These are phyloP conservation scores for Laterallus jamaicensis DNA, from an alignment of 2,113 vertebrate species.

Conservation along the genomic window DNA sequence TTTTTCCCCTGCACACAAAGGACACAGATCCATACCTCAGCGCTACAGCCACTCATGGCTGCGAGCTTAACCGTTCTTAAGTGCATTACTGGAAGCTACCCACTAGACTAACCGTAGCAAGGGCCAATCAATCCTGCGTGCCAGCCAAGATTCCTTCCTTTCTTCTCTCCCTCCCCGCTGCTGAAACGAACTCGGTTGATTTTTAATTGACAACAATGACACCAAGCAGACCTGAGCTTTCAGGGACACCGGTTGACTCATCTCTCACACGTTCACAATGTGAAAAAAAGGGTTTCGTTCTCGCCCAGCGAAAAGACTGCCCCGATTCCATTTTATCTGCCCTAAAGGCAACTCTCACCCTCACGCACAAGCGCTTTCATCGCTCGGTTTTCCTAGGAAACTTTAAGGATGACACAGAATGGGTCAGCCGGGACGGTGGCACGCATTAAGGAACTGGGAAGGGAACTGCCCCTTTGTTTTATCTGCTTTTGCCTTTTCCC, in stretches of 20 bases:
- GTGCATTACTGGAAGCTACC: background rate
- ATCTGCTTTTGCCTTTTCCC: constrained; percentile 61
- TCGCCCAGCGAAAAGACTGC: background rate
- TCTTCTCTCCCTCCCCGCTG: background rate
- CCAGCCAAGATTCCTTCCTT: background rate
- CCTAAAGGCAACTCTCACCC: constrained; percentile 39
- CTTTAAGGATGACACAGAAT: background rate
- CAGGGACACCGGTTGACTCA: background rate
- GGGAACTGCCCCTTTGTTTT: constrained; percentile 69
- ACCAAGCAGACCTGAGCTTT: background rate
- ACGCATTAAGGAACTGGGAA: background rate
- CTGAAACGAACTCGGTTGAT: background rate
- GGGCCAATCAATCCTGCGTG: background rate
- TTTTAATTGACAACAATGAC: background rate
- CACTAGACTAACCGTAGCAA: background rate
- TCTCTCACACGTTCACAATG: background rate
- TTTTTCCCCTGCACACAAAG: constrained; percentile 63
- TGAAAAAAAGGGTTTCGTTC: background rate
- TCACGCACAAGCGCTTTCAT: background rate
- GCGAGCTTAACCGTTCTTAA: background rate
- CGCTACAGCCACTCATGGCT: constrained; percentile 15
- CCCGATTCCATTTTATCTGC: constrained; percentile 32
- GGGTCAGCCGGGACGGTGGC: background rate
- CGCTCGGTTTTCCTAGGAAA: background rate
- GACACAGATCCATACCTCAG: constrained; percentile 48